phyloP scores from a whole-genome alignment of 1,140 invertebrate species.

The Cydia strobilella region DNA sequence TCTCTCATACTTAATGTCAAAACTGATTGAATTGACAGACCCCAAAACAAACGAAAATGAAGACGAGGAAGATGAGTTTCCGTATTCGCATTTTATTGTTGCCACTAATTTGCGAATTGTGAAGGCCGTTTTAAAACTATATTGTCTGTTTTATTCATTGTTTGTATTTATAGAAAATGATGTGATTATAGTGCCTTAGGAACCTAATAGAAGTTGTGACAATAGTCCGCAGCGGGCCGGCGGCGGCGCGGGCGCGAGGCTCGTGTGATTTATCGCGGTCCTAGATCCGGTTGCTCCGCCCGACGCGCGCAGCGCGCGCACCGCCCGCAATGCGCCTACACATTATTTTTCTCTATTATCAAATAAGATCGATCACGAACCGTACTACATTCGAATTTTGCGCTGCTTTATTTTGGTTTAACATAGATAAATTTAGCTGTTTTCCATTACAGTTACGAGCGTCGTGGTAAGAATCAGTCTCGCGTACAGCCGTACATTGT shows the following conservation, averaged over 20 bases:
- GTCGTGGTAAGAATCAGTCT: not conserved
- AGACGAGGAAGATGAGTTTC: not conserved
- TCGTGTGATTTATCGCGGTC: slow-evolving; percentile 64
- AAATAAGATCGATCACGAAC: slow-evolving; percentile 58
- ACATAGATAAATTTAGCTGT: slow-evolving; percentile 31
- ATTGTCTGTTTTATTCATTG: not conserved
- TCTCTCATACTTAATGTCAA: not conserved
- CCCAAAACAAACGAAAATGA: slow-evolving; percentile 1
- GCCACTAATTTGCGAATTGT: not conserved
- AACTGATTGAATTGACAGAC: not conserved
- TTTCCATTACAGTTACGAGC: slow-evolving; percentile 2
- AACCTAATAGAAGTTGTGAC: not conserved
- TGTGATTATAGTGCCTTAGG: not conserved
- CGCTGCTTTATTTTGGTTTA: slow-evolving; percentile 43
- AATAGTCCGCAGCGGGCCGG: slow-evolving; percentile 11
- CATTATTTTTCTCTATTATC: slow-evolving; percentile 65
- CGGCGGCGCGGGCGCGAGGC: slow-evolving; percentile 12
- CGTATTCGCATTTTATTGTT: not conserved
- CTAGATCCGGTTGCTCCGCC: slow-evolving; percentile 63
- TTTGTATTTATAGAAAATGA: slow-evolving; percentile 7
- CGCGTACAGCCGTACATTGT: not conserved
- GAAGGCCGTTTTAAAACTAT: not conserved
- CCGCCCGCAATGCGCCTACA: slow-evolving; percentile 56
- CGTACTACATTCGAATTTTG: slow-evolving; percentile 51
- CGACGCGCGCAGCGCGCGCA: slow-evolving; percentile 24